These are phyloP conservation scores for Deilephila porcellus DNA, from an alignment of 2,888 invertebrate genomes.

Conservation along the genomic window DNA sequence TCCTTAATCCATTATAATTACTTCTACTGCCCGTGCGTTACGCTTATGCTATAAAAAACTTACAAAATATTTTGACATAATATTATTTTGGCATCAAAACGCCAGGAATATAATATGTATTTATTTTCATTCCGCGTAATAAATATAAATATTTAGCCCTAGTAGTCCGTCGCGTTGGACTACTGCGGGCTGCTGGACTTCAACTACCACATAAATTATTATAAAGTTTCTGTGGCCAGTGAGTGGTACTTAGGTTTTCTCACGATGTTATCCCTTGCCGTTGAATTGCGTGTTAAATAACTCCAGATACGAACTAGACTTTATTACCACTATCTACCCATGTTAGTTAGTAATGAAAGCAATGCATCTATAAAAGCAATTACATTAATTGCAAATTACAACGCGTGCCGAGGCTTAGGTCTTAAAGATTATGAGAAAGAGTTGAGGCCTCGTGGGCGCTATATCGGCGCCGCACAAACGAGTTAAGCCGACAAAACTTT, in stretches of 20 bases:
- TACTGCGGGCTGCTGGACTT: too few relatives aligned
- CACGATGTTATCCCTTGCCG: neutral
- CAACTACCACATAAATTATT: too few relatives aligned
- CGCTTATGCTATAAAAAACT: too few relatives aligned
- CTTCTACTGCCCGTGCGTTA: too few relatives aligned
- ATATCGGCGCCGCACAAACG: conserved; percentile 65
- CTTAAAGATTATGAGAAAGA: conserved; percentile 56
- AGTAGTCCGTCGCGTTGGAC: too few relatives aligned
- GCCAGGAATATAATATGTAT: neutral
- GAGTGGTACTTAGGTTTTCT: too few relatives aligned
- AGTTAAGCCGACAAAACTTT: conserved; percentile 66
- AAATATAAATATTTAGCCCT: neutral
- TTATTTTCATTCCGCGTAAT: neutral
- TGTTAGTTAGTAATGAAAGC: neutral
- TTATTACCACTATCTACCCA: neutral
- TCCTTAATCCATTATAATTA: too few relatives aligned
- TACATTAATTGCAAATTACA: conserved; percentile 29
- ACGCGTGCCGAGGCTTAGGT: conserved; percentile 42
- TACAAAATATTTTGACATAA: neutral
- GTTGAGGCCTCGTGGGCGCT: conserved; percentile 69
- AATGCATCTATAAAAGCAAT: conserved; percentile 10
- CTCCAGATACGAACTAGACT: too few relatives aligned
- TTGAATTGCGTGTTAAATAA: neutral
- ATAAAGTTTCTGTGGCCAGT: too few relatives aligned
- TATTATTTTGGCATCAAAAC: neutral